Evolutionary conservation across 2,113 vertebrate species (phyloP).

Genomic region (Python bivittatus): DNA sequence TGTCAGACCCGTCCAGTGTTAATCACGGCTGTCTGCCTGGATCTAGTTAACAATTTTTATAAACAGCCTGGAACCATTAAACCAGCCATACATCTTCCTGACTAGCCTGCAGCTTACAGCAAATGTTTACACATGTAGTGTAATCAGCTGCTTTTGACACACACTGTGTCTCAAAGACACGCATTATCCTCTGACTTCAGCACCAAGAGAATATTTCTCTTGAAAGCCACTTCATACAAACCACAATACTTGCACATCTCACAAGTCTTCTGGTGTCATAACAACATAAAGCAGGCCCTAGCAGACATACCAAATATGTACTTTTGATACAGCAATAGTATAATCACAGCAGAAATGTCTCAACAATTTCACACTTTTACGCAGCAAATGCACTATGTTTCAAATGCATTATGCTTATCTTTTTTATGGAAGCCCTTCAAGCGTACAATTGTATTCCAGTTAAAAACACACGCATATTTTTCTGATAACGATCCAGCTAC

Average conservation of each 20-base stretch:
- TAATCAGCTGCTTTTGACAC: slow-evolving; percentile 6
- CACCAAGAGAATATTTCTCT: background rate
- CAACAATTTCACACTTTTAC: background rate
- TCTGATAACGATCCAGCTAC: background rate
- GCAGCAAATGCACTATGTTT: background rate
- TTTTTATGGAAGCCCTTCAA: background rate
- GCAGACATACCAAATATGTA: background rate
- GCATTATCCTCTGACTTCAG: background rate
- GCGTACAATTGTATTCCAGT: background rate
- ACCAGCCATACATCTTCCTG: background rate
- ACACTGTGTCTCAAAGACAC: background rate
- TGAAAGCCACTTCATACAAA: slow-evolving; percentile 1
- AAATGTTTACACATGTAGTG: slow-evolving; percentile 15
- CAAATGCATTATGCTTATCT: no score
- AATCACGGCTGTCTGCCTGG: slow-evolving; percentile 34
- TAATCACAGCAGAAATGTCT: background rate
- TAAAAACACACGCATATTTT: background rate
- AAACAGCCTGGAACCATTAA: slow-evolving; percentile 41
- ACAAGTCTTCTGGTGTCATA: background rate
- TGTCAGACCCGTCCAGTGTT: slow-evolving; percentile 12
- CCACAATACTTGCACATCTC: background rate
- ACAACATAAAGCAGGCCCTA: background rate
- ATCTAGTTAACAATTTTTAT: slow-evolving; percentile 33
- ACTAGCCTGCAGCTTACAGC: background rate
- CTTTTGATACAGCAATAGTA: background rate